These are phyloP conservation scores for Elanoides forficatus DNA, from an alignment of 2,113 vertebrate species.

Conservation along the genomic window DNA sequence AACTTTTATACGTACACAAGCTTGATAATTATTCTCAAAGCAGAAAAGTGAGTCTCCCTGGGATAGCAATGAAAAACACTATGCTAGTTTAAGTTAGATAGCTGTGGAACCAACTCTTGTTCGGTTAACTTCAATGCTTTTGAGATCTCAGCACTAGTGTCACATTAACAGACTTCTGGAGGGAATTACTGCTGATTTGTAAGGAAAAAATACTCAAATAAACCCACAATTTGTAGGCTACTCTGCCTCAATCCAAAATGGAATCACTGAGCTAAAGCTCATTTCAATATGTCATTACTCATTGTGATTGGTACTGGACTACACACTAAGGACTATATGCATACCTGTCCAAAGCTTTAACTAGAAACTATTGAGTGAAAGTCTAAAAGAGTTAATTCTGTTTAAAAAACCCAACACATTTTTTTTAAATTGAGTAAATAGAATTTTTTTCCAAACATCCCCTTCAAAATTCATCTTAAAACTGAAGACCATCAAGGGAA, in stretches of 20 bases:
- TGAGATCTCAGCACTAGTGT: background rate
- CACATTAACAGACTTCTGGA: background rate
- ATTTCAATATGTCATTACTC: background rate
- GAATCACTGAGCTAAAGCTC: background rate
- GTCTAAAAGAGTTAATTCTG: background rate
- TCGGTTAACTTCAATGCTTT: background rate
- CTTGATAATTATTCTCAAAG: background rate
- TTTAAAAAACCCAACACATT: background rate
- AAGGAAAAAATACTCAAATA: background rate
- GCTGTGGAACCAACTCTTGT: rapidly evolving
- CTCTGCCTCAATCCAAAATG: background rate
- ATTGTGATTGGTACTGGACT: background rate
- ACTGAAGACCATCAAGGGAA: background rate
- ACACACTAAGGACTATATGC: background rate
- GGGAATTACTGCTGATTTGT: background rate
- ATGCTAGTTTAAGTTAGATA: rapidly evolving
- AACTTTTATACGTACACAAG: too few relatives aligned
- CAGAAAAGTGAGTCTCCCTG: background rate
- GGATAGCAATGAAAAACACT: background rate
- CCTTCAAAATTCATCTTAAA: background rate
- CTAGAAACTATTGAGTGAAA: background rate
- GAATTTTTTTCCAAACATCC: background rate
- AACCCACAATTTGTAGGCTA: background rate
- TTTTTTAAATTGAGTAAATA: background rate
- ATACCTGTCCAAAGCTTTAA: background rate